phyloP scores from a whole-genome alignment of 2,888 invertebrate genomes.

The Philereme transversata region DNA sequence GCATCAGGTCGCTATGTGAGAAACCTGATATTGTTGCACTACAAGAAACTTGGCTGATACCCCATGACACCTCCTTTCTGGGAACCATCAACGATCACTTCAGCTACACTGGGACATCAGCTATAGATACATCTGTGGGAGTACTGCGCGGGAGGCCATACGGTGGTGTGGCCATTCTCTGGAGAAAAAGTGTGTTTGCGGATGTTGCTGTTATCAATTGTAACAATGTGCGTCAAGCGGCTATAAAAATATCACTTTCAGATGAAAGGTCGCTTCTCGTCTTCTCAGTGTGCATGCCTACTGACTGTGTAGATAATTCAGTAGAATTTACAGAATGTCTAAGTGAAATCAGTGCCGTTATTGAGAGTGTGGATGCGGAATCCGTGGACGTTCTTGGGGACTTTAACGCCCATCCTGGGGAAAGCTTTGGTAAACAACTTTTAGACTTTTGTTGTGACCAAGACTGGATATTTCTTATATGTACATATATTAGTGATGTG shows the following conservation, averaged over 20 bases:
- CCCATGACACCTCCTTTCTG: constrained; percentile 34
- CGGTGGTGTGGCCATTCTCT: constrained; percentile 34
- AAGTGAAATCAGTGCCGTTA: constrained; percentile 30
- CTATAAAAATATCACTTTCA: constrained; percentile 11
- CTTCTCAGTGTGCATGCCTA: constrained; percentile 40
- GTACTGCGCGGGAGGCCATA: constrained; percentile 31
- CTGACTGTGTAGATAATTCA: constrained; percentile 32
- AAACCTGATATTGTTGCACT: constrained; percentile 29
- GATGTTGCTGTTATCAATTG: constrained; percentile 34
- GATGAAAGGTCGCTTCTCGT: background rate
- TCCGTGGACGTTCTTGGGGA: constrained; percentile 35
- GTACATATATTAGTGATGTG: background rate
- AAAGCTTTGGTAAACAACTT: constrained; percentile 34
- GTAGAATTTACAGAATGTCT: constrained; percentile 35
- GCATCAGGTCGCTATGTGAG: constrained; percentile 28
- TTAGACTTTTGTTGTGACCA: constrained; percentile 34
- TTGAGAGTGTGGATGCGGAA: constrained; percentile 25
- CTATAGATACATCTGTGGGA: constrained; percentile 38
- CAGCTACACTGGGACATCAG: constrained; percentile 34
- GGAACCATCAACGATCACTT: constrained; percentile 33
- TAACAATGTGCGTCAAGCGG: constrained; percentile 27
- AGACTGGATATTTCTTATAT: constrained; percentile 28
- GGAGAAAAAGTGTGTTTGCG: constrained; percentile 35
- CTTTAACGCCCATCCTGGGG: constrained; percentile 40
- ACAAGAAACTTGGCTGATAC: constrained; percentile 39